phyloP scores from a whole-genome alignment of 2,797 vertebrate species.

The Sebastes minor region DNA sequence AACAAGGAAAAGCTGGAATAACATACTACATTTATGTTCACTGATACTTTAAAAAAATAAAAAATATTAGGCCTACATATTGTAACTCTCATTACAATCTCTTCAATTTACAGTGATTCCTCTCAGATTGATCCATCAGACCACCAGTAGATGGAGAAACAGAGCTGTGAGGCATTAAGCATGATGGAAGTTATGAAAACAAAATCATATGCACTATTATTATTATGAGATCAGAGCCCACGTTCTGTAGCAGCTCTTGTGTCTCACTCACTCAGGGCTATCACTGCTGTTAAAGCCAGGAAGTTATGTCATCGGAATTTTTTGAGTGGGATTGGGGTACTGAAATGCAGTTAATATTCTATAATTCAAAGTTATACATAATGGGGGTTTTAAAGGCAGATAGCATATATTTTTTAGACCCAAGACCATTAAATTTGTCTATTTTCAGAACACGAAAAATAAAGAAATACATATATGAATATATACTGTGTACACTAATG shows the following conservation, averaged over 20 bases:
- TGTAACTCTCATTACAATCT: neutral
- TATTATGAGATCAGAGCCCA: neutral
- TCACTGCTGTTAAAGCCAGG: neutral
- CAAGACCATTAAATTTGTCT: neutral
- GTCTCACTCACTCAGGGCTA: neutral
- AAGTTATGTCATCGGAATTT: neutral
- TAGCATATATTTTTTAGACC: neutral
- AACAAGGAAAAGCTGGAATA: no score
- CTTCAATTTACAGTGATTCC: neutral
- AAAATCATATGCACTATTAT: neutral
- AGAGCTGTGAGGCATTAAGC: neutral
- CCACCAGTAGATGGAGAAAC: slow-evolving; percentile 38
- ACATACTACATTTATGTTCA: neutral
- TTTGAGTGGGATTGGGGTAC: neutral
- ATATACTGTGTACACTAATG: neutral
- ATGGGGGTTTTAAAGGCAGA: neutral
- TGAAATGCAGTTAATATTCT: neutral
- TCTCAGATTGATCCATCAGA: neutral
- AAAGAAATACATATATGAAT: neutral
- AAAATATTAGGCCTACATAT: neutral
- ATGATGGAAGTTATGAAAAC: neutral
- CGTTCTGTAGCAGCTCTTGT: neutral
- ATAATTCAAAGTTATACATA: neutral
- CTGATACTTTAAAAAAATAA: neutral
- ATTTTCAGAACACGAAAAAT: no score